Conservation (phyloP, 2,888 invertebrate species). For the Macaria notata region DNA sequence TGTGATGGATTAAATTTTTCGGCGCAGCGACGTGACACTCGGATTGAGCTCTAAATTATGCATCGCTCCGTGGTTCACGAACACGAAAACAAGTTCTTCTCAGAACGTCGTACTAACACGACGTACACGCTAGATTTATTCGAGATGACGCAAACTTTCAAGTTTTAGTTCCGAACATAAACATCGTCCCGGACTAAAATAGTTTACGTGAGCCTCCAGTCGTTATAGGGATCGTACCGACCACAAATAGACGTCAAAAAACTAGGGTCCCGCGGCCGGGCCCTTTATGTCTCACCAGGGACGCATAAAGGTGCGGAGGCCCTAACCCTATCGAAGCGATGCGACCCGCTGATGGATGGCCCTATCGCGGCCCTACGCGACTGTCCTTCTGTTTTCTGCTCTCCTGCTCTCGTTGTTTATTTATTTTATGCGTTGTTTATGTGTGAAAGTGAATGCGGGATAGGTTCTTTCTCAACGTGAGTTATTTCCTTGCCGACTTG, state of each 20-base stretch:
- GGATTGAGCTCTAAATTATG: conserved; percentile 66
- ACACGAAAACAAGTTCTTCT: conserved; percentile 30
- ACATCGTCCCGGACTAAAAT: conserved; percentile 29
- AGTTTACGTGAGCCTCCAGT: conserved; percentile 53
- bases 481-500: conserved; percentile 25
- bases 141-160: conserved; percentile 16
- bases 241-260: conserved; percentile 82
- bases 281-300: conserved; percentile 77
- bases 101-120: conserved; percentile 31
- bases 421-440: conserved; percentile 75
- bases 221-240: conserved; percentile 72
- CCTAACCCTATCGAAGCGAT: conserved; percentile 81
- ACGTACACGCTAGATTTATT: conserved; percentile 28
- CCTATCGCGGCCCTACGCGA: conserved; percentile 70
- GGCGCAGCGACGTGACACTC: conserved; percentile 63
- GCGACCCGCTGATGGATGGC: conserved; percentile 79
- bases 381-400: conserved; percentile 66
- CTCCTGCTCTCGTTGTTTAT: conserved; percentile 69
- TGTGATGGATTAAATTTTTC: conserved; percentile 77
- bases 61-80: conserved; percentile 36
- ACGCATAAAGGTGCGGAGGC: conserved; percentile 79
- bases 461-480: conserved; percentile 32
- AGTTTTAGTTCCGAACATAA: conserved; percentile 17
- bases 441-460: conserved; percentile 57
- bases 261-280: conserved; percentile 70